Evolutionary conservation across 2,797 vertebrate species (phyloP), one percentile per base, ranked within the genome.

Genomic region (Glyptemys insculpta): DNA sequence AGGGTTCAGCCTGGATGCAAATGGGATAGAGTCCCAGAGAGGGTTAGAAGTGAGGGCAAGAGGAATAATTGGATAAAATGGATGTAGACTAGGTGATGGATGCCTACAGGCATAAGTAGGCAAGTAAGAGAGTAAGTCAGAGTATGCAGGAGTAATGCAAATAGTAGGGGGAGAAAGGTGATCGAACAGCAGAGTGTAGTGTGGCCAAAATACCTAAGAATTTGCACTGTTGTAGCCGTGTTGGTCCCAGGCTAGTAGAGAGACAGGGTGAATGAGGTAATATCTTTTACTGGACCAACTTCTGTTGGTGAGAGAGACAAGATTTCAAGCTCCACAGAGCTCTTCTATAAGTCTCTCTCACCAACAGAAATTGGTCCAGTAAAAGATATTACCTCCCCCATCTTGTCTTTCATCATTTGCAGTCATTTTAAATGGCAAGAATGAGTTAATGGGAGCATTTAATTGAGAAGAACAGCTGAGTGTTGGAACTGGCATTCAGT

Each of bases 61-160:
- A 2, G 41, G 34, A 83, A 72, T 11, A 54, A 25, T 50, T 52
- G 54, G 62, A 52, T 81, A 52, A 52, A 56, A 81, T 44, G 7
- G 23, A 31, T 49, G 11, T 12, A 3, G 18, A 50, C 44, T 19
- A 49, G 10, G 44, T 5, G n/a, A 41, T 72, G 68, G 37, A 12
- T 37, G 68, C n/a, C 10, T 5, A 41, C 5, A 72, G 68, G 37
- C 18, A 72, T 41, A 72, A 72, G 19, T 23, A 72, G 37, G n/a
- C 27, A 21, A 8, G 2, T 11, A 49, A 47, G 41, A 76, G 44
- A 49, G 25, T 47, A 18, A 44, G 14, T 78, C 29, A 49, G 68
- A 10, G 3, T 37, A 18, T 88, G 47, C 54, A 0, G 0, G 15
- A 68, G 29, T 1, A 23, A 15, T 50, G 1, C 25, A 8, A n/a